phyloP scores from a whole-genome alignment of 2,888 invertebrate genomes.

The Cheilosia pagana region DNA sequence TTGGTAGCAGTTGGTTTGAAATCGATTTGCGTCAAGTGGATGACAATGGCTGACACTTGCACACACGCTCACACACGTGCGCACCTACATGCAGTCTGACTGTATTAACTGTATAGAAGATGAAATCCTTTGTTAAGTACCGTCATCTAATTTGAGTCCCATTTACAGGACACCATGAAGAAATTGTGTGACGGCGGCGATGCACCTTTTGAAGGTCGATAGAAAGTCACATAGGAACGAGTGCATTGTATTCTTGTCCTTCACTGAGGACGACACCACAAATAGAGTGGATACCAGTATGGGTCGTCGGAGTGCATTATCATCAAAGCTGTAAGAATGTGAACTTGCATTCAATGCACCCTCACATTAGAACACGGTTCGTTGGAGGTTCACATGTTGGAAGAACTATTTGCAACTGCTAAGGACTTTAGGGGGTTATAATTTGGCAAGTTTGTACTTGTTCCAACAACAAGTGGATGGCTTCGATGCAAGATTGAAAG shows the following conservation, averaged over 20 bases:
- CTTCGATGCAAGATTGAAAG: neutral
- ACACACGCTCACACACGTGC: neutral
- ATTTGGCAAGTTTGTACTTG: neutral
- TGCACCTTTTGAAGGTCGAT: slow-evolving; percentile 59
- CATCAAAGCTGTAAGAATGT: slow-evolving; percentile 40
- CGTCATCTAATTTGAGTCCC: slow-evolving; percentile 61
- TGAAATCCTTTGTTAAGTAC: slow-evolving; percentile 70
- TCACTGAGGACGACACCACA: slow-evolving; percentile 59
- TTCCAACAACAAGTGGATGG: neutral
- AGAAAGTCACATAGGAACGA: slow-evolving; percentile 46
- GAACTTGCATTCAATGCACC: slow-evolving; percentile 69
- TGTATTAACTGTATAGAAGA: slow-evolving; percentile 55
- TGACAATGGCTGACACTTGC: slow-evolving; percentile 26
- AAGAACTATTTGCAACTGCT: slow-evolving; percentile 43
- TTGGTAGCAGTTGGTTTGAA: slow-evolving; percentile 69
- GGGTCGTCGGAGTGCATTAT: slow-evolving; percentile 53
- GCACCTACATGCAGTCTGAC: slow-evolving; percentile 24
- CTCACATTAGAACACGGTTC: slow-evolving; percentile 56
- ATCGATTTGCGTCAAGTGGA: slow-evolving; percentile 61
- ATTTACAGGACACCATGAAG: slow-evolving; percentile 50
- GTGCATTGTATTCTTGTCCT: slow-evolving; percentile 70
- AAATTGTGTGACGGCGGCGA: neutral
- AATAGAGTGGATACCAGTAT: neutral
- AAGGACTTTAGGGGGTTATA: neutral
- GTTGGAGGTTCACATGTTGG: slow-evolving; percentile 60